Conservation (phyloP, 2,888 invertebrate genomes). For the Cephonodes hylas region DNA sequence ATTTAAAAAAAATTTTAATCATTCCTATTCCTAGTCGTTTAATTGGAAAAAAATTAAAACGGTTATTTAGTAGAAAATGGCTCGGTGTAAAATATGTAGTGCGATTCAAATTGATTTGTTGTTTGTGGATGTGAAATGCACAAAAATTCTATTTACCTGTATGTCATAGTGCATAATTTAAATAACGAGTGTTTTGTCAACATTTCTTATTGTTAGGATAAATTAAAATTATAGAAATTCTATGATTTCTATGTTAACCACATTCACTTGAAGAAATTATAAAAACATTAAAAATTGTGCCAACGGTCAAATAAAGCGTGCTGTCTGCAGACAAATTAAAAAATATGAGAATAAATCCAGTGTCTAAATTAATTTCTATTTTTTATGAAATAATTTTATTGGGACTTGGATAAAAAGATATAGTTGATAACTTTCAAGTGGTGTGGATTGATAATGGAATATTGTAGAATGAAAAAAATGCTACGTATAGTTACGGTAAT, state of each 20-base stretch:
- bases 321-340: not conserved
- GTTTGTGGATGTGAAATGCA: not conserved
- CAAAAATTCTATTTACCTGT: not conserved
- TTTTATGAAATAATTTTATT: not conserved
- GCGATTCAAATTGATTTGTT: not conserved
- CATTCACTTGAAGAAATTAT: too few relatives aligned
- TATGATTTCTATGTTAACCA: not conserved
- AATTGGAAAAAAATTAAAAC: not conserved
- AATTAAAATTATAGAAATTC: not conserved
- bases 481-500: not conserved
- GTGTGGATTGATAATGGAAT: not conserved
- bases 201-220: not conserved
- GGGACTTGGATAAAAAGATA: not conserved
- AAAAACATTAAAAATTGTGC: not conserved
- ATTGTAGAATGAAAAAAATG: not conserved
- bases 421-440: not conserved
- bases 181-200: not conserved
- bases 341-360: too few relatives aligned
- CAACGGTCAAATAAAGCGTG: not conserved
- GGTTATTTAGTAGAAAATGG: not conserved
- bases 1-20: not conserved
- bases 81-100: not conserved
- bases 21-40: conserved; percentile 1
- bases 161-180: not conserved
- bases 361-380: too few relatives aligned